phyloP scores from a whole-genome alignment of 2,797 vertebrate genomes.

The Micrastur ruficollis region DNA sequence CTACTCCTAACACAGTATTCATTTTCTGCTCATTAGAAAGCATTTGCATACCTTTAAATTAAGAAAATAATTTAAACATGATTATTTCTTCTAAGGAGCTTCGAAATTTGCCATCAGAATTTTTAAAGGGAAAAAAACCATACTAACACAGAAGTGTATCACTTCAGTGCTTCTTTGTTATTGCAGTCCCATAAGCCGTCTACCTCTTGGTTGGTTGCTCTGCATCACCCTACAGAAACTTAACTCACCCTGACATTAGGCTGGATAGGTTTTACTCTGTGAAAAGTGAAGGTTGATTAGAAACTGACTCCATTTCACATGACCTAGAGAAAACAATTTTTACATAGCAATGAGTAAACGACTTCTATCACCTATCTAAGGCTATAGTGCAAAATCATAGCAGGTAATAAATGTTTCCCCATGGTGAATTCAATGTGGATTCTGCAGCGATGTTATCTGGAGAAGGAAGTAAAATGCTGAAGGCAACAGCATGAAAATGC shows the following conservation, averaged over 20 bases:
- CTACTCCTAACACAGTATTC: not conserved
- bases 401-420: constrained; percentile 73
- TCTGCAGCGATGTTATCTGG: constrained; percentile 53
- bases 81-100: not conserved
- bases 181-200: not conserved
- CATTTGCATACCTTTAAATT: not conserved
- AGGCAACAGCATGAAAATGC: constrained; percentile 77
- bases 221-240: constrained; percentile 50
- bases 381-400: constrained; percentile 33
- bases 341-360: constrained; percentile 52
- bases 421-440: constrained; percentile 58
- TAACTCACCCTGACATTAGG: constrained; percentile 61
- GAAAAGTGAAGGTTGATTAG: constrained; percentile 74
- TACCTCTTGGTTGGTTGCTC: constrained; percentile 11
- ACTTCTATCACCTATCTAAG: constrained; percentile 49
- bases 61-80: not conserved
- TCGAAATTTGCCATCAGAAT: not conserved
- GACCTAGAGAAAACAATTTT: constrained; percentile 72
- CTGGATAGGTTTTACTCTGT: constrained; percentile 59
- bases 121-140: not conserved
- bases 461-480: constrained; percentile 71
- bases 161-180: constrained; percentile 36
- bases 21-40: not conserved
- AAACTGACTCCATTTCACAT: constrained; percentile 68
- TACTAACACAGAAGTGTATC: not conserved